Percentiles rank a stretch among this genome's conserved stretches.
Conservation (phyloP, 1,140 invertebrate species). For the Trichomalopsis sarcophagae region DNA sequence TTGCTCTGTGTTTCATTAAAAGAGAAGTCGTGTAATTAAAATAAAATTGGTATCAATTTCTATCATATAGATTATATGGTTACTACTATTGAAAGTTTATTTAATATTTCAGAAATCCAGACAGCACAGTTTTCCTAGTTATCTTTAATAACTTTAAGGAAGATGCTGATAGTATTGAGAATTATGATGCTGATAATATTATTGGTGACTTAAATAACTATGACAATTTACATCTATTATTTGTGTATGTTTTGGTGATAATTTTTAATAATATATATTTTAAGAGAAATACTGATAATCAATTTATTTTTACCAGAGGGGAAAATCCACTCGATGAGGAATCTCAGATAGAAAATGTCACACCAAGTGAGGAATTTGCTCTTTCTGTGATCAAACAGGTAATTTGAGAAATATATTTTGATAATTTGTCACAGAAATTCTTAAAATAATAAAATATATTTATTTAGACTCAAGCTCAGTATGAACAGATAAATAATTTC, state of each 20-base stretch:
- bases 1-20: constrained; percentile 53
- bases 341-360: constrained; percentile 8
- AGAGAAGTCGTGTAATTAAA: constrained; percentile 54
- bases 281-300: neutral
- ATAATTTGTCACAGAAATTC: neutral
- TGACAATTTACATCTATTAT: constrained; percentile 50
- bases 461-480: constrained; percentile 49
- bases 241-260: constrained; percentile 49
- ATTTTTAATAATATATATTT: constrained; percentile 37
- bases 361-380: constrained; percentile 49
- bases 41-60: neutral
- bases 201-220: constrained; percentile 8
- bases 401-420: constrained; percentile 12
- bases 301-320: constrained; percentile 49
- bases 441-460: neutral
- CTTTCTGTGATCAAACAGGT: constrained; percentile 50
- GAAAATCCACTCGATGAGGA: constrained; percentile 42
- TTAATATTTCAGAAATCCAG: constrained; percentile 52
- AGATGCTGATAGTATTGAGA: constrained; percentile 47
- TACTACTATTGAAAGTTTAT: neutral
- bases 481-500: constrained; percentile 54
- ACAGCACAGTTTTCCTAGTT: constrained; percentile 45
- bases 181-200: constrained; percentile 52
- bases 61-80: neutral
- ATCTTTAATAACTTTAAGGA: constrained; percentile 58